Conservation (phyloP, 2,888 invertebrate species). For the Mamestra brassicae region DNA sequence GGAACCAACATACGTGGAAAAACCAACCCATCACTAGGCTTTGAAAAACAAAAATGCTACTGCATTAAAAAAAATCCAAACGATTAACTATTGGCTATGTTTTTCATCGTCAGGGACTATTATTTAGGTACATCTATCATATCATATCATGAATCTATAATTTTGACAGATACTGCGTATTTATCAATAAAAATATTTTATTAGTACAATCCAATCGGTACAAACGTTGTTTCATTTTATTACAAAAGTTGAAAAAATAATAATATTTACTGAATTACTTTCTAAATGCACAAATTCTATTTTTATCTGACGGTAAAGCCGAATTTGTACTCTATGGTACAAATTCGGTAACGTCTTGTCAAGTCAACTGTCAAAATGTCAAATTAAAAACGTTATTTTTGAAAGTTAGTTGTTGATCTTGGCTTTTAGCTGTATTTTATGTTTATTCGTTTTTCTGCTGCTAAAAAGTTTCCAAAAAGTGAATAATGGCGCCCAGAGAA, state of each 20-base stretch:
- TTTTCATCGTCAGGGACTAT: too few relatives aligned
- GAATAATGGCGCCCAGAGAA: slow-evolving; percentile 82
- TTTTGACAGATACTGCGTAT: accelerated
- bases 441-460: neutral
- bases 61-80: neutral
- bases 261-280: neutral
- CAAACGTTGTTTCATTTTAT: neutral
- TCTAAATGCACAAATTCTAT: slow-evolving; percentile 1
- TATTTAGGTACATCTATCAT: too few relatives aligned
- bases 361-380: slow-evolving; percentile 9
- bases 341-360: neutral
- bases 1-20: neutral
- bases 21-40: too few relatives aligned
- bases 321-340: too few relatives aligned
- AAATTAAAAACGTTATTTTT: slow-evolving; percentile 49
- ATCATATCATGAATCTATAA: neutral
- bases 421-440: neutral
- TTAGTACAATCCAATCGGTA: neutral
- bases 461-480: slow-evolving; percentile 23
- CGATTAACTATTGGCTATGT: neutral
- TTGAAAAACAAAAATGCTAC: too few relatives aligned
- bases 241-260: too few relatives aligned
- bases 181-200: neutral
- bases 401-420: slow-evolving; percentile 18
- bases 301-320: too few relatives aligned